Base-by-base conservation (phyloP, 2,113 vertebrate genomes). In the Vulpes vulpes region DNA sequence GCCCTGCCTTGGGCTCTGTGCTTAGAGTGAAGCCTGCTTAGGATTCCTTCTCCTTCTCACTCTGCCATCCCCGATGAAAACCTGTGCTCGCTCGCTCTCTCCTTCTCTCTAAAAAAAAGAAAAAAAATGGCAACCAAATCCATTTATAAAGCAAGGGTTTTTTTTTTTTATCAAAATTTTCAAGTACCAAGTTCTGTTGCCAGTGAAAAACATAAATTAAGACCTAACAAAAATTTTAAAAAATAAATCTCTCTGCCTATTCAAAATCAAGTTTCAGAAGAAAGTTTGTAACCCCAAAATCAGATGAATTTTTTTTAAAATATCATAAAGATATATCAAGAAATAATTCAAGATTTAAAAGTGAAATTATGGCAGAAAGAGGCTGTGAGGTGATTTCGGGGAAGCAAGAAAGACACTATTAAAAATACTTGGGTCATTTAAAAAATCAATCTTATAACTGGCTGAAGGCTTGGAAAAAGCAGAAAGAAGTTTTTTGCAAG, bases 121-220 rank as follows among this genome's bases (percentile, higher is more conserved):
- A 69, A 69, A 69, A 84, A 96, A 91, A 64, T 27, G 7, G 17
- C 78, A 95, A 80, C n/a, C 22, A 71, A 69, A 35, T 32, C 23
- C 30, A 87, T 43, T 55, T 38, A 60, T 73, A 80, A 82, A 62
- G 23, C 43, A 94, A 91, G 6, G 89, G 43, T 35, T 35, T 35
- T 35, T 32, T 32, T 76, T 85, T 83, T 79, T 55, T 30, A 55
- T 79, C 32, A 79, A 76, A 30, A 3, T 5, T 43, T 91, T 74
- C 15, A 78, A 81, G 95, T 30, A 78, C 0, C 17, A 91, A 80
- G 7, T 32, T 92, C 30, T 22, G 2, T 65, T 95, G 93, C 16
- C 62, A 86, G 16, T n/a, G 23, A 78, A 94, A 94, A 76, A 30
- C 11, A 16, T 64, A 85, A 91, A 96, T 90, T 82, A 82, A 87